These are phyloP conservation scores for Heloderma charlesbogerti DNA, from an alignment of 2,113 vertebrate species.

Conservation along the genomic window DNA sequence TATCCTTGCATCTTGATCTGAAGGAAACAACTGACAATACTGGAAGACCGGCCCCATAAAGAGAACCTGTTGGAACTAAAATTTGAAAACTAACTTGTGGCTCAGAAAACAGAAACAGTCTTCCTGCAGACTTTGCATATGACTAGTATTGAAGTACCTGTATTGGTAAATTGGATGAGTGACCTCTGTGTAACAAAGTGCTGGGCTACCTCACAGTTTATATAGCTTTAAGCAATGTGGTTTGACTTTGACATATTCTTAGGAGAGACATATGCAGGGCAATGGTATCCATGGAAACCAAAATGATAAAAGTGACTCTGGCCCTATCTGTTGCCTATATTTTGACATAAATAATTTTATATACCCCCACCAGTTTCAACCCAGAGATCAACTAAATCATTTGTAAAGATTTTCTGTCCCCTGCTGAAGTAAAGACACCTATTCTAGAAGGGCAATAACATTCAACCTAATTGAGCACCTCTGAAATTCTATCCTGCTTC, in stretches of 20 bases:
- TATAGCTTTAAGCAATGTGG: slow-evolving; percentile 64
- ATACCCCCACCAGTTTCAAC: slow-evolving; percentile 49
- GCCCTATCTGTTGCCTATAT: slow-evolving; percentile 67
- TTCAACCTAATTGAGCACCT: slow-evolving; percentile 47
- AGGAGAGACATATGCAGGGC: slow-evolving; percentile 49
- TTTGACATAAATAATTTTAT: slow-evolving; percentile 64
- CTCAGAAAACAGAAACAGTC: not conserved
- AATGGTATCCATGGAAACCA: slow-evolving; percentile 84
- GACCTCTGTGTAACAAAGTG: slow-evolving; percentile 4
- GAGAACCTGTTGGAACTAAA: not conserved
- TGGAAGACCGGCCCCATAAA: not conserved
- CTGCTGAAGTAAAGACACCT: slow-evolving; percentile 26
- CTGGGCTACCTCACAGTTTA: slow-evolving; percentile 57
- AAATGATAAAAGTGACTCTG: slow-evolving; percentile 77
- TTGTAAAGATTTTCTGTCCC: slow-evolving; percentile 55
- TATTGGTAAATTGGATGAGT: not conserved
- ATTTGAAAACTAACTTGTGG: not conserved
- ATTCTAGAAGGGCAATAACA: slow-evolving; percentile 25
- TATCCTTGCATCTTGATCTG: not conserved
- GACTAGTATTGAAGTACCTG: not conserved
- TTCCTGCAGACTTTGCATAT: not conserved
- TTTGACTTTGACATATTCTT: slow-evolving; percentile 58
- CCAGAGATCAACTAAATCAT: slow-evolving; percentile 18
- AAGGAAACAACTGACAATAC: not conserved
- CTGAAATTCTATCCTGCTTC: not conserved